Evolutionary conservation across 37 sponge, comb jelly and placozoan species (phyloP).

Genomic region (Oopsacas minuta): DNA sequence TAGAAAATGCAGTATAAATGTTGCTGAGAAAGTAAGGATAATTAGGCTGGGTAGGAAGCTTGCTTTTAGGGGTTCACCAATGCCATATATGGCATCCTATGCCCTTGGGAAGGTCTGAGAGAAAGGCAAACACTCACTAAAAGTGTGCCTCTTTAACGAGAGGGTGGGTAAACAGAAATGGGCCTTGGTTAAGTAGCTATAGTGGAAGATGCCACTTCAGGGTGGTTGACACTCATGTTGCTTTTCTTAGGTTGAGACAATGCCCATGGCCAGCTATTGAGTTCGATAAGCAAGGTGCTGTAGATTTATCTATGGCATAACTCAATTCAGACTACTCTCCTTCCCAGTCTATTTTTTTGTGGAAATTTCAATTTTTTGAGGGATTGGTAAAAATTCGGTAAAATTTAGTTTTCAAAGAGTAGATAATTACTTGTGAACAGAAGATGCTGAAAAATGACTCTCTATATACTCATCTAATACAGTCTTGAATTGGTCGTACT

Average conservation of each 20-base stretch:
- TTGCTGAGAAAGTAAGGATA: not conserved
- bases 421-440: not conserved
- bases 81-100: not conserved
- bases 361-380: not conserved
- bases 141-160: conserved; percentile 52
- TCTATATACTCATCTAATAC: not conserved
- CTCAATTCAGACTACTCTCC: conserved; percentile 90
- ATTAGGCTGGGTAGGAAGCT: conserved; percentile 19
- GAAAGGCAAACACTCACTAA: conserved; percentile 44
- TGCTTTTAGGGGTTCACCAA: conserved; percentile 14
- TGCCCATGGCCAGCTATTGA: conserved; percentile 52
- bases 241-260: not conserved
- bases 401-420: not conserved
- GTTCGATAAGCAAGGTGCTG: conserved; percentile 60
- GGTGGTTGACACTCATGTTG: not conserved
- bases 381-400: not conserved
- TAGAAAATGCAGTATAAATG: not conserved
- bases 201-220: conserved; percentile 36
- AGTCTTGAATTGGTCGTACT: conserved; percentile 2
- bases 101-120: conserved; percentile 94
- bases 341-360: conserved; percentile 37
- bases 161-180: conserved; percentile 73
- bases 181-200: conserved; percentile 35
- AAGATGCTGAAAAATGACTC: conserved; percentile 14
- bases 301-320: conserved; percentile 35